phyloP scores from a whole-genome alignment of 1,140 invertebrate genomes.

The Caerostris extrusa region DNA sequence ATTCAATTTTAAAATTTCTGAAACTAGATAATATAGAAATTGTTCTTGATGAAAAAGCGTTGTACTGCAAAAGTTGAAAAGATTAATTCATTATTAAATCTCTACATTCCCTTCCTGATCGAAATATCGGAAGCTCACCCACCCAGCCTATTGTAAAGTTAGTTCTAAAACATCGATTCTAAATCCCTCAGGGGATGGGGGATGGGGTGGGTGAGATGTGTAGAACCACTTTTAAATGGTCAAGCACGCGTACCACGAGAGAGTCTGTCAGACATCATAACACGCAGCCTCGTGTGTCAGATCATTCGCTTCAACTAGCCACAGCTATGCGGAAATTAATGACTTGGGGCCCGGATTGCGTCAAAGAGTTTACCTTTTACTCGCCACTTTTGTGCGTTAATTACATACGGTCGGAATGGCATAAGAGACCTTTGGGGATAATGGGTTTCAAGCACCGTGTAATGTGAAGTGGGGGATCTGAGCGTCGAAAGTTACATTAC shows the following conservation, averaged over 20 bases:
- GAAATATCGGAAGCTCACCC: slow-evolving; percentile 12
- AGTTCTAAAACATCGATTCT: background rate
- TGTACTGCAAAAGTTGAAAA: background rate
- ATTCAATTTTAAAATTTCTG: too few species aligned
- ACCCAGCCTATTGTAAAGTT: background rate
- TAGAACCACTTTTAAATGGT: slow-evolving; percentile 30
- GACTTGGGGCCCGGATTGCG: slow-evolving; percentile 34
- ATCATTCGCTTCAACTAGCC: slow-evolving; percentile 57
- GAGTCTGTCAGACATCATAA: slow-evolving; percentile 56
- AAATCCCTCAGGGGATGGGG: background rate
- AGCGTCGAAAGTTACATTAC: slow-evolving; percentile 33
- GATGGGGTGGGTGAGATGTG: too few species aligned
- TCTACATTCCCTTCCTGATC: background rate
- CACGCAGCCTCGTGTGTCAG: slow-evolving; percentile 33
- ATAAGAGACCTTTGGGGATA: slow-evolving; percentile 56
- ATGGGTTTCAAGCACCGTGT: slow-evolving; percentile 67
- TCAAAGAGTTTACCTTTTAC: slow-evolving; percentile 23
- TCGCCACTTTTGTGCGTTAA: slow-evolving; percentile 72
- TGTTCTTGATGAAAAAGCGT: too few species aligned
- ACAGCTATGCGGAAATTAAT: slow-evolving; percentile 70
- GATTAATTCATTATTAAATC: slow-evolving; percentile 61
- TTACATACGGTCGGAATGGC: slow-evolving; percentile 64
- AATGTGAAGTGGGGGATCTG: slow-evolving; percentile 36
- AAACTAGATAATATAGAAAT: too few species aligned
- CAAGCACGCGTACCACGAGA: slow-evolving; percentile 29